A percentile compares a stretch with the other conserved stretches of the same genome.
Conservation (phyloP, 30 jellyfish, hydroid and myxozoan genomes). For the Pelagia noctiluca region DNA sequence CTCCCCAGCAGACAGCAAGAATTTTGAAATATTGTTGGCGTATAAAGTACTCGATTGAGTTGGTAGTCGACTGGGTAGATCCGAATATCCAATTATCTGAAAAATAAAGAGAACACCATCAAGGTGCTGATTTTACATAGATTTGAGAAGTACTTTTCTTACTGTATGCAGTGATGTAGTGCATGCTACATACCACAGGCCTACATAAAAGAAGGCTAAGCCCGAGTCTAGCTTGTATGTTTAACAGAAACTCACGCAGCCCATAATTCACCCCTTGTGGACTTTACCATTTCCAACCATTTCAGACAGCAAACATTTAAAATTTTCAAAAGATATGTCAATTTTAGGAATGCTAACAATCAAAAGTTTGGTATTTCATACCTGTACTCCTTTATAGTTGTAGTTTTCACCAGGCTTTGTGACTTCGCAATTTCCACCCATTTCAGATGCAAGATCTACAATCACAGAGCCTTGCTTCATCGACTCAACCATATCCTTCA, state of each 20-base stretch:
- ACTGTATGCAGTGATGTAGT: background rate
- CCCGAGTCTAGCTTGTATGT: no score
- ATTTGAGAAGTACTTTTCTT: no score
- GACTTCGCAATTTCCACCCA: constrained; percentile 95
- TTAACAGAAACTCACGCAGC: no score
- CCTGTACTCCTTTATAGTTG: constrained; percentile 91
- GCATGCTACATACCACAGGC: background rate
- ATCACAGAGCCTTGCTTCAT: constrained; percentile 97
- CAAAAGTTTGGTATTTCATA: background rate
- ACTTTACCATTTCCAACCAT: no score
- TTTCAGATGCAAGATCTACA: constrained; percentile 96
- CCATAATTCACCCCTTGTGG: no score
- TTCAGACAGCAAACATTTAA: no score
- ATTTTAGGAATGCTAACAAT: no score
- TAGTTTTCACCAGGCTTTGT: constrained; percentile 87
- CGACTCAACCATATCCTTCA: constrained; percentile 94
- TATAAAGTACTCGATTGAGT: constrained; percentile 89
- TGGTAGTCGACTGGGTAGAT: constrained; percentile 95
- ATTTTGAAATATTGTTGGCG: constrained; percentile 92
- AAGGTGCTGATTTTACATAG: no score
- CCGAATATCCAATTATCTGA: constrained; percentile 91
- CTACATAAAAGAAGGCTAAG: no score
- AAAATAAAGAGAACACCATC: no score
- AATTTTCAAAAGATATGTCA: no score
- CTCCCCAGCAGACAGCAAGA: constrained; percentile 93